phyloP scores from a whole-genome alignment of 2,113 vertebrate species.

The Hippopotamus amphibius region DNA sequence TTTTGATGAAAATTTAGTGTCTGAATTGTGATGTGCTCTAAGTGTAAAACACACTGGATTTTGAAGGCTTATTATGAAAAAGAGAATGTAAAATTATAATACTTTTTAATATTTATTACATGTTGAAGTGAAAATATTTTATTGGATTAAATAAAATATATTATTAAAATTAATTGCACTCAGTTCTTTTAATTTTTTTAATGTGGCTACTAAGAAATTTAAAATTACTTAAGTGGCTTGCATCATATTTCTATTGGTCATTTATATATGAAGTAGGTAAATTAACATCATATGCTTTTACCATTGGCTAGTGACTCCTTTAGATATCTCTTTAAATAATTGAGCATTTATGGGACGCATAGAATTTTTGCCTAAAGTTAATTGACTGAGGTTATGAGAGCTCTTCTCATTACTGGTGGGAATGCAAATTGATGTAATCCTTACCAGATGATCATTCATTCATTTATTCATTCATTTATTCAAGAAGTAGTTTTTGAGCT shows the following conservation, averaged over 20 bases:
- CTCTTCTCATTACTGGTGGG: neutral
- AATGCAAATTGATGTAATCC: neutral
- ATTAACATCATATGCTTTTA: slow-evolving; percentile 47
- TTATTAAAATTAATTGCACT: slow-evolving; percentile 45
- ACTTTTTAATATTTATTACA: neutral
- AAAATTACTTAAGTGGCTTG: slow-evolving; percentile 30
- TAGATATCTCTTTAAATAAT: slow-evolving; percentile 32
- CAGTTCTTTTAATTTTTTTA: slow-evolving; percentile 7
- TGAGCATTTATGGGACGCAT: neutral
- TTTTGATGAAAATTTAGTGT: slow-evolving; percentile 60
- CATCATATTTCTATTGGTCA: slow-evolving; percentile 42
- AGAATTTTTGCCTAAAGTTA: slow-evolving; percentile 46
- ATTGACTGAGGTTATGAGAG: neutral
- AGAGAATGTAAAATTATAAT: slow-evolving; percentile 35
- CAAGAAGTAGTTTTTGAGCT: slow-evolving; percentile 29
- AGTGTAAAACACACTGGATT: slow-evolving; percentile 4
- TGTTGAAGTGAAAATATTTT: slow-evolving; percentile 26
- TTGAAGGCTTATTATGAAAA: slow-evolving; percentile 34
- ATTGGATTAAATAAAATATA: slow-evolving; percentile 41
- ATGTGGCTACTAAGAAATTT: slow-evolving; percentile 36
- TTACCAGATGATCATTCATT: slow-evolving; percentile 13
- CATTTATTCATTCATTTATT: neutral
- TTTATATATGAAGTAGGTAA: neutral
- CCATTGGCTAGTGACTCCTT: slow-evolving; percentile 29
- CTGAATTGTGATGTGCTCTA: neutral